Evolutionary conservation across 2,113 vertebrate species (phyloP), one percentile per base, ranked within the genome.

Genomic region (Notarius lentiginosus): DNA sequence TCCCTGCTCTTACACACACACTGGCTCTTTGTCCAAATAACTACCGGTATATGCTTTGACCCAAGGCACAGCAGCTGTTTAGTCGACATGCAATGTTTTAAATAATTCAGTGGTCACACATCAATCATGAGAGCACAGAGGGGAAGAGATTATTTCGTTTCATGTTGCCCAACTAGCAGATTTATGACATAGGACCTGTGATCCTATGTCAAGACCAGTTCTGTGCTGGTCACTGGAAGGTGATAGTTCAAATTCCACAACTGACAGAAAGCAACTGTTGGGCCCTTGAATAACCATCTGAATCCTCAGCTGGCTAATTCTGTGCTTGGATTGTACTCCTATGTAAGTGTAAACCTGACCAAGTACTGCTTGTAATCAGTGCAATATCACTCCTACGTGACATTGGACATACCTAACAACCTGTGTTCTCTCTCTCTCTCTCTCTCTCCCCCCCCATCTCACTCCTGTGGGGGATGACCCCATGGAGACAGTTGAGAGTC

Each of bases 21-120:
- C 68, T 81, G 51, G 58, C 85, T 79, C 10, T 85, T 14, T 53
- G 47, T 53, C 60, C 24, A 18, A 79, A 68, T 70, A 20, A 63
- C 53, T 73, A 30, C 7, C n/a, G 7, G 34, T 73, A 27, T 82
- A 56, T 85, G 58, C 79, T 85, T 87, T 61, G 70, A 79, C 27
- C 88, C 51, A 30, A 60, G 49, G 53, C 55, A 79, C 76, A 61
- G 79, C 83, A 87, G 83, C 79, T 86, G 79, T 85, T 77, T 73
- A 34, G 61, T 30, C 75, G 60, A 51, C 47, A 65, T 75, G 61
- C 5, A 7, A 55, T 22, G 63, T 80, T 77, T 65, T 34, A 84
- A 87, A 87, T 30, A 49, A 73, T 60, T 70, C 65, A 86, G 72
- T 56, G 56, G 79, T 89, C 82, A 84, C n/a, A 76, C 47, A 55